phyloP scores from a whole-genome alignment of 2,797 vertebrate genomes.

The Macropodus opercularis region DNA sequence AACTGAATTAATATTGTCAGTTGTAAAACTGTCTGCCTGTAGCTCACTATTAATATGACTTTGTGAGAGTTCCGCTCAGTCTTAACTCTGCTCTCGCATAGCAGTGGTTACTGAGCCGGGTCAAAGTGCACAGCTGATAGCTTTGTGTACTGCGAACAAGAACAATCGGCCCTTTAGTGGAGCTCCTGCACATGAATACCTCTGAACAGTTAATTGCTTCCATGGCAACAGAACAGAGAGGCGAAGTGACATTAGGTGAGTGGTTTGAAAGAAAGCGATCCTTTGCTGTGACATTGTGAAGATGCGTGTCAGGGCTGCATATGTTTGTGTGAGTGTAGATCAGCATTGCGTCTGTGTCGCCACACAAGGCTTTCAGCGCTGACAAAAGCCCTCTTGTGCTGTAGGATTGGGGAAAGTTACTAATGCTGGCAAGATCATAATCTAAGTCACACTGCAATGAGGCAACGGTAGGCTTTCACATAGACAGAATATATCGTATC shows the following conservation, averaged over 20 bases:
- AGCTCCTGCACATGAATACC: constrained; percentile 56
- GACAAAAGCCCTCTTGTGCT: constrained; percentile 67
- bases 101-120: constrained; percentile 43
- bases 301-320: constrained; percentile 17
- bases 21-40: constrained; percentile 4
- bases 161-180: constrained; percentile 58
- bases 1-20: not conserved
- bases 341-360: constrained; percentile 54
- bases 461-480: constrained; percentile 31
- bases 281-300: constrained; percentile 49
- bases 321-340: constrained; percentile 33
- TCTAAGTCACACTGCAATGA: constrained; percentile 59
- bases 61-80: constrained; percentile 53
- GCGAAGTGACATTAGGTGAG: constrained; percentile 57
- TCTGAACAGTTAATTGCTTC: constrained; percentile 60
- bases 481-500: constrained; percentile 20
- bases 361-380: constrained; percentile 40
- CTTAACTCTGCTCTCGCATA: constrained; percentile 58
- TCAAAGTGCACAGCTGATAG: constrained; percentile 58
- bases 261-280: constrained; percentile 43
- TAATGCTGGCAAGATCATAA: constrained; percentile 60
- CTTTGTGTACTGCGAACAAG: constrained; percentile 55
- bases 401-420: constrained; percentile 56
- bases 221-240: constrained; percentile 62
- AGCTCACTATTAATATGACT: constrained; percentile 13